A percentile compares a stretch with the other conserved stretches of the same genome.
These are phyloP conservation scores for Merluccius polli DNA, from an alignment of 2,797 vertebrate species.

Conservation along the genomic window DNA sequence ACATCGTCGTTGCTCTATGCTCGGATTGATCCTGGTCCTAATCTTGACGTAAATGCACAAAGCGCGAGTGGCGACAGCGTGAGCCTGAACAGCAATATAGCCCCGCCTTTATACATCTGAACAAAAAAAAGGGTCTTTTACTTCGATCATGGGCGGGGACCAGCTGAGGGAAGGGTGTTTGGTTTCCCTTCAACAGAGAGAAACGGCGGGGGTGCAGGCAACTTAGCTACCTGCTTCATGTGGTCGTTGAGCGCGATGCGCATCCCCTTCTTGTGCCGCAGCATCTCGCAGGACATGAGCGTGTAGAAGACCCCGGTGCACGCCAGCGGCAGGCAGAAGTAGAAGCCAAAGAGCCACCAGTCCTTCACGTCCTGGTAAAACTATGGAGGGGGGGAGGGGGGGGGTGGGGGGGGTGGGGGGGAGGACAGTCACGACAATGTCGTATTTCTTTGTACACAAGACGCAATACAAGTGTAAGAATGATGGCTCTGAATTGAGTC, in stretches of 20 bases:
- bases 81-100: too few species aligned
- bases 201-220: too few species aligned
- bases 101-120: too few species aligned
- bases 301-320: conserved; percentile 88
- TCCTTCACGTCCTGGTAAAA: conserved; percentile 82
- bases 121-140: too few species aligned
- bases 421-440: neutral
- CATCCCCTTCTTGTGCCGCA: conserved; percentile 85
- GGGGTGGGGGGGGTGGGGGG: too few species aligned
- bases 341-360: conserved; percentile 90
- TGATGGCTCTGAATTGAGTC: neutral
- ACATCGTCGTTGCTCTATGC: neutral
- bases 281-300: conserved; percentile 88
- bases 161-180: too few species aligned
- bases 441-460: neutral
- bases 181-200: too few species aligned
- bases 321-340: conserved; percentile 85
- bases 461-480: neutral
- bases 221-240: conserved; percentile 85
- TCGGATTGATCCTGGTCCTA: neutral
- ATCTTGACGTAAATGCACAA: neutral
- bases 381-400: conserved; percentile 49
- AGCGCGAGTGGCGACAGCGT: too few species aligned
- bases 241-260: conserved; percentile 85
- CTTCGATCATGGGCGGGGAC: too few species aligned